Conservation (phyloP, 2,797 vertebrate genomes). For the Argentina silus region DNA sequence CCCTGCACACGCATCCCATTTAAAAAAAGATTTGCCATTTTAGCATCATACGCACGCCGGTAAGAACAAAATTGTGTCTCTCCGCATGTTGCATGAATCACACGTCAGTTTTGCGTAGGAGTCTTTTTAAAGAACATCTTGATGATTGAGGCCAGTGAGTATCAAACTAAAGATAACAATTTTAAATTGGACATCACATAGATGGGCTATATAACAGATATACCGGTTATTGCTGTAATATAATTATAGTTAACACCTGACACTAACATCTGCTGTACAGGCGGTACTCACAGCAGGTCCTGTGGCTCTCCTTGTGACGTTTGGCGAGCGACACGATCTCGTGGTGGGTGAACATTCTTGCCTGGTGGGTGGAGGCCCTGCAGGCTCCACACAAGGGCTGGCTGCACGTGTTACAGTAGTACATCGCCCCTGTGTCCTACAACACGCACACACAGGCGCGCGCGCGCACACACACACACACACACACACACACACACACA, state of each 20-base stretch:
- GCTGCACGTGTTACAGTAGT: slow-evolving; percentile 95
- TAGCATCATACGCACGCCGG: too few species aligned
- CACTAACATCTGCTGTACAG: slow-evolving; percentile 14
- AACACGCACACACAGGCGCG: background rate
- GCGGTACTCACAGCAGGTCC: slow-evolving; percentile 87
- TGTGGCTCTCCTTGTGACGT: slow-evolving; percentile 88
- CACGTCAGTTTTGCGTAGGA: too few species aligned
- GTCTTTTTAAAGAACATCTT: too few species aligned
- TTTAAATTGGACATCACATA: too few species aligned
- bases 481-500: background rate
- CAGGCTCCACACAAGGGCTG: slow-evolving; percentile 90
- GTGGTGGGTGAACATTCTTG: slow-evolving; percentile 91
- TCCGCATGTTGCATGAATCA: too few species aligned
- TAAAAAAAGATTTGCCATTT: too few species aligned
- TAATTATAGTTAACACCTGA: slow-evolving; percentile 1
- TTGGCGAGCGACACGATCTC: slow-evolving; percentile 93
- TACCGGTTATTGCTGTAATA: background rate
- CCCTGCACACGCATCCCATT: too few species aligned
- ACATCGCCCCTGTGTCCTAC: slow-evolving; percentile 85
- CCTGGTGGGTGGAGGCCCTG: slow-evolving; percentile 89
- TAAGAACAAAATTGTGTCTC: too few species aligned
- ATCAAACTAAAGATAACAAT: too few species aligned
- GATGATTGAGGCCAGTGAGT: too few species aligned
- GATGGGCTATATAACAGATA: too few species aligned
- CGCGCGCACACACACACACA: background rate